Evolutionary conservation across 2,113 vertebrate genomes (phyloP).

Genomic region (Oncorhynchus nerka): DNA sequence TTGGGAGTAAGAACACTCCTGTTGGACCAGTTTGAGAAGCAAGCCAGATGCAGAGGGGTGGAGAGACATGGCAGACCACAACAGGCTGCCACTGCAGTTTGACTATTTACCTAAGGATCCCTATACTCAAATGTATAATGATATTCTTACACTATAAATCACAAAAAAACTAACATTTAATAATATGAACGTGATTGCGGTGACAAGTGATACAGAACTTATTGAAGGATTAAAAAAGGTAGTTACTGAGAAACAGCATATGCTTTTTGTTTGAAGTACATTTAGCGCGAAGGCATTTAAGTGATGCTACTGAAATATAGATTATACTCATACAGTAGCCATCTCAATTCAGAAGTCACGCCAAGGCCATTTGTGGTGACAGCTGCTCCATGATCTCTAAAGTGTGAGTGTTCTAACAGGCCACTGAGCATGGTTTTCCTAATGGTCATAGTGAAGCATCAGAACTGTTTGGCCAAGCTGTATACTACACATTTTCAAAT

Average conservation of each 20-base stretch:
- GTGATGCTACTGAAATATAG: neutral
- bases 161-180: neutral
- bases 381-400: neutral
- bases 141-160: neutral
- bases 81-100: neutral
- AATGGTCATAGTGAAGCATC: neutral
- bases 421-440: neutral
- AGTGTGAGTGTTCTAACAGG: neutral
- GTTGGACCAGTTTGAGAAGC: neutral
- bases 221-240: neutral
- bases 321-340: too few relatives aligned
- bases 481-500: neutral
- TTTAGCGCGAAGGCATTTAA: neutral
- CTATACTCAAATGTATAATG: neutral
- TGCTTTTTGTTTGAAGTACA: neutral
- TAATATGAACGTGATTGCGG: neutral
- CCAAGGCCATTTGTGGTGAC: neutral
- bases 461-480: neutral
- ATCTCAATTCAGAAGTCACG: neutral
- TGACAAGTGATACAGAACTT: neutral
- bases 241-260: neutral
- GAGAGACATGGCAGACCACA: neutral
- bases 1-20: neutral
- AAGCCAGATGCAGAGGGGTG: neutral
- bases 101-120: neutral